Percentiles rank a stretch among this genome's conserved stretches.
phyloP scores from a whole-genome alignment of 2,797 vertebrate species.

The Streptopelia turtur region DNA sequence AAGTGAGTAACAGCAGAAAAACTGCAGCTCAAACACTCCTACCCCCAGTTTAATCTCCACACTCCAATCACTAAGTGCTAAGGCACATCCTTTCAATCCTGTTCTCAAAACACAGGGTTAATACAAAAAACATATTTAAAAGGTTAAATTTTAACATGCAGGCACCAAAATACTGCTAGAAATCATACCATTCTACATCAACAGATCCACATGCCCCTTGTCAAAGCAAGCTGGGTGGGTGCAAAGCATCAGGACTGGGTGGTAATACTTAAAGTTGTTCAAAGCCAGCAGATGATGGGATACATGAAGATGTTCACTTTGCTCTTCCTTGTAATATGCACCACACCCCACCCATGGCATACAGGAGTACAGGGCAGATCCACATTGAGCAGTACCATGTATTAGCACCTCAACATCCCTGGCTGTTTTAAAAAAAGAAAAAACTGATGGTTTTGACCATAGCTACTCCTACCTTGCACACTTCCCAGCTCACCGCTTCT shows the following conservation, averaged over 20 bases:
- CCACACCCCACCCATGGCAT: neutral
- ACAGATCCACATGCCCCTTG: neutral
- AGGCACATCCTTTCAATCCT: neutral
- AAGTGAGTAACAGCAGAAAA: constrained; percentile 42
- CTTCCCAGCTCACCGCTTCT: neutral
- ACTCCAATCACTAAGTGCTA: neutral
- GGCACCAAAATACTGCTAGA: neutral
- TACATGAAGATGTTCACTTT: neutral
- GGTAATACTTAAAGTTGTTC: neutral
- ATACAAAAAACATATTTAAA: neutral
- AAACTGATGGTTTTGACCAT: neutral
- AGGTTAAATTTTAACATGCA: neutral
- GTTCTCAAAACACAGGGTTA: neutral
- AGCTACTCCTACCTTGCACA: neutral
- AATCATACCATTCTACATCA: neutral
- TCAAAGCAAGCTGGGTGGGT: neutral
- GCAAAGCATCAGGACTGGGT: neutral
- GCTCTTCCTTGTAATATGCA: neutral
- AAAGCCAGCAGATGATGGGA: neutral
- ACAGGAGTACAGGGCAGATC: neutral
- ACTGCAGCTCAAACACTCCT: neutral
- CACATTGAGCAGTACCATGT: neutral
- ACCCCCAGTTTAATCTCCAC: neutral
- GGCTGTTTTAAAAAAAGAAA: neutral
- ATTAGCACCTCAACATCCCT: neutral